Evolutionary conservation across 1,140 invertebrate genomes (phyloP).

Genomic region (Zaprionus tsacasi): DNA sequence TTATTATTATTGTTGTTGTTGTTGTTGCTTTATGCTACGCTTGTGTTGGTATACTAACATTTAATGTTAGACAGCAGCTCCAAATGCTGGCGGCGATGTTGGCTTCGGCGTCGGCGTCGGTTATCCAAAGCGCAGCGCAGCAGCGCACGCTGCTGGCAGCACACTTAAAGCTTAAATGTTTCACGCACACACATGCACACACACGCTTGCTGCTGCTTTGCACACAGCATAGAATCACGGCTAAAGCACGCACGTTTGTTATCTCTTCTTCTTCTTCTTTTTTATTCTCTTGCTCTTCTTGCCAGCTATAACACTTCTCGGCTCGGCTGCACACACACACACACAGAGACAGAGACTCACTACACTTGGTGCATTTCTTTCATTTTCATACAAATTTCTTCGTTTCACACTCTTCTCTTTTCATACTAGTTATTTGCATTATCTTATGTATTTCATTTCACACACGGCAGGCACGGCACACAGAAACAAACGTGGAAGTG

Average conservation of each 20-base stretch:
- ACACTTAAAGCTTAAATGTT: conserved; percentile 52
- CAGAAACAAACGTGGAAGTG: not conserved
- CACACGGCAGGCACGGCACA: conserved; percentile 15
- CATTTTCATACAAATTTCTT: not conserved
- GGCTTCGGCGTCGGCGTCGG: conserved; percentile 29
- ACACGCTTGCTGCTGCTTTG: not conserved
- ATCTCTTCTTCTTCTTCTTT: conserved; percentile 27
- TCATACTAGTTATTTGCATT: conserved; percentile 38
- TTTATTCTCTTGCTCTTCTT: conserved; percentile 10
- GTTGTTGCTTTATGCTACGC: conserved; percentile 27
- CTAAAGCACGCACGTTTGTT: conserved; percentile 48
- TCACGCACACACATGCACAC: conserved; percentile 33
- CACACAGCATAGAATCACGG: conserved; percentile 30
- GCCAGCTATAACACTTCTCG: too few relatives aligned
- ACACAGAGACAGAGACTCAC: not conserved
- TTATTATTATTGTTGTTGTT: not conserved
- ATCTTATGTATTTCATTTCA: conserved; percentile 25
- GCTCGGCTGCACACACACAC: not conserved
- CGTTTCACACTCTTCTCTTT: conserved; percentile 1
- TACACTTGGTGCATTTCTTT: conserved; percentile 34
- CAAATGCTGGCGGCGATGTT: conserved; percentile 39
- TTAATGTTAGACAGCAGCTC: conserved; percentile 61
- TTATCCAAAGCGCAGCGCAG: conserved; percentile 55
- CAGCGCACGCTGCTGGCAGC: conserved; percentile 31
- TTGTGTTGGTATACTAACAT: conserved; percentile 75